These are phyloP conservation scores for Spatulosminthurus flaviceps DNA, from an alignment of 2,888 invertebrate genomes.

Conservation along the genomic window DNA sequence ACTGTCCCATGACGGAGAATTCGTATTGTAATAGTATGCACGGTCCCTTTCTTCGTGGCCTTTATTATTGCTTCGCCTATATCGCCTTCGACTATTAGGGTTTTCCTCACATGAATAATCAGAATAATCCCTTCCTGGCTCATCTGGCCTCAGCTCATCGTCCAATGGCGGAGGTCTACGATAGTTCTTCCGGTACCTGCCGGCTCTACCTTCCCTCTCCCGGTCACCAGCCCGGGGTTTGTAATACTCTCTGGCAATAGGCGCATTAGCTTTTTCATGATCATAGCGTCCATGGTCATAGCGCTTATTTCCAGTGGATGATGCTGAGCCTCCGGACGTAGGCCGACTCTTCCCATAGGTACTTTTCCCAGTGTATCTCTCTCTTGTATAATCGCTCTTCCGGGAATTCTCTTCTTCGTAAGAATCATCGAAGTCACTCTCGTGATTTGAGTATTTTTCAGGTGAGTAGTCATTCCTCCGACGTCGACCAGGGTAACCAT, in stretches of 20 bases:
- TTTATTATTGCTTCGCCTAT: constrained; percentile 14
- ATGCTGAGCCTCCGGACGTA: constrained; percentile 19
- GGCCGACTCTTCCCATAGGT: constrained; percentile 11
- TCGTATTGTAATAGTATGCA: constrained; percentile 57
- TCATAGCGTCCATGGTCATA: constrained; percentile 43
- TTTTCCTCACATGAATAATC: constrained; percentile 65
- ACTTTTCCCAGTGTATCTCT: background rate
- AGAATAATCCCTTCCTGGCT: constrained; percentile 64
- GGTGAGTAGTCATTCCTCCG: constrained; percentile 48
- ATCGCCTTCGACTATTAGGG: background rate
- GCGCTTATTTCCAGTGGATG: constrained; percentile 4
- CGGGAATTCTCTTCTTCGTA: constrained; percentile 65
- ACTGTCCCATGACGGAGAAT: constrained; percentile 62
- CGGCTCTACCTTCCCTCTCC: constrained; percentile 8
- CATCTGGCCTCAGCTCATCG: background rate
- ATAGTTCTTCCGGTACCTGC: constrained; percentile 10
- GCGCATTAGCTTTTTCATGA: constrained; percentile 10
- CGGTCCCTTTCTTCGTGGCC: constrained; percentile 48
- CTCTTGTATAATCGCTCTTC: constrained; percentile 56
- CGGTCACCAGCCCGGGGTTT: constrained; percentile 15
- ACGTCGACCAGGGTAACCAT: background rate
- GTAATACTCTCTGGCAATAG: constrained; percentile 19
- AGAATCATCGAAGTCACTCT: constrained; percentile 60
- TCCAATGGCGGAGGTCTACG: constrained; percentile 46
- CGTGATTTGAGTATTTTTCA: constrained; percentile 61